Conservation (phyloP, 2,888 invertebrate species). For the Meteorus cinctellus region DNA sequence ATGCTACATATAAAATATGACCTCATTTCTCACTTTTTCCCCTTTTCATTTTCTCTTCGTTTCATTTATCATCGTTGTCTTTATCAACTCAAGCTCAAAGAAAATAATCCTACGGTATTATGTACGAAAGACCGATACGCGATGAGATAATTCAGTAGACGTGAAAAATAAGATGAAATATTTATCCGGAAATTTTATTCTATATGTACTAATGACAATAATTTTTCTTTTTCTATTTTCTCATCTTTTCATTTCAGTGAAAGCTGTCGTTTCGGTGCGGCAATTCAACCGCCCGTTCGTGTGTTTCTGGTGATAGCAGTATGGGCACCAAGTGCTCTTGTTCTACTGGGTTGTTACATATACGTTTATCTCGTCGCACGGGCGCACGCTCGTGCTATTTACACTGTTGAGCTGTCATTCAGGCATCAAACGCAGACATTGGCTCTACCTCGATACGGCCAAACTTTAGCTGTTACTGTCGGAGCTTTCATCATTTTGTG, state of each 20-base stretch:
- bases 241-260: conserved; percentile 63
- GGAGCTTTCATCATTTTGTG: conserved; percentile 78
- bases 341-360: conserved; percentile 77
- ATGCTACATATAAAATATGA: neutral
- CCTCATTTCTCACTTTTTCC: conserved; percentile 25
- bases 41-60: conserved; percentile 20
- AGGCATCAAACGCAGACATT: conserved; percentile 72
- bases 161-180: neutral
- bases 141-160: neutral
- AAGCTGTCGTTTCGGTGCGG: conserved; percentile 74
- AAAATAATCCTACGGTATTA: neutral
- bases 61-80: neutral
- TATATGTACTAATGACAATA: neutral
- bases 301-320: conserved; percentile 77
- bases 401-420: conserved; percentile 77
- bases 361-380: conserved; percentile 80
- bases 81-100: neutral
- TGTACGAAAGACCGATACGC: neutral
- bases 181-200: neutral
- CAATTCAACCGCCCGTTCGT: conserved; percentile 76
- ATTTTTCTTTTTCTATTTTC: neutral
- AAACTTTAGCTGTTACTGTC: conserved; percentile 79
- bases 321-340: conserved; percentile 77
- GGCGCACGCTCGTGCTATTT: conserved; percentile 79
- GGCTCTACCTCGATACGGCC: conserved; percentile 76